These are phyloP conservation scores for Steinernema khuongi DNA, from an alignment of 1,140 invertebrate genomes.

Conservation along the genomic window DNA sequence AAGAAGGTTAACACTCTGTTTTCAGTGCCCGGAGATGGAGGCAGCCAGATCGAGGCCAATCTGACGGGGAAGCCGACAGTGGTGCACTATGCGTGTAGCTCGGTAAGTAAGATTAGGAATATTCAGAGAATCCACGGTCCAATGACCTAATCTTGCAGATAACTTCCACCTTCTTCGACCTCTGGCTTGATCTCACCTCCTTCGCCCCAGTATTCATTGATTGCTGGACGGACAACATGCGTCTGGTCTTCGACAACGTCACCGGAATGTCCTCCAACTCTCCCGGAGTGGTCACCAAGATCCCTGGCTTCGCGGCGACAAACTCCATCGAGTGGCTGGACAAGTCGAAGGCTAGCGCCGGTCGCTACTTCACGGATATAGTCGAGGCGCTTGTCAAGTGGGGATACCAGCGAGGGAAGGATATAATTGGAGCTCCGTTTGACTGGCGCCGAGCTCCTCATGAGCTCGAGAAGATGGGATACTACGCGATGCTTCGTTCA, in stretches of 20 bases:
- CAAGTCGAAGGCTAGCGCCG: conserved; percentile 60
- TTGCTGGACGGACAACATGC: conserved; percentile 93
- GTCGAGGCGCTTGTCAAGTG: conserved; percentile 71
- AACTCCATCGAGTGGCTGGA: conserved; percentile 85
- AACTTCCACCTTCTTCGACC: conserved; percentile 74
- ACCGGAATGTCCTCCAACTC: conserved; percentile 77
- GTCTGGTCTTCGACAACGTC: conserved; percentile 75
- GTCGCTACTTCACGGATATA: conserved; percentile 78
- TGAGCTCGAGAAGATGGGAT: conserved; percentile 73
- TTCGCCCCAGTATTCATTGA: conserved; percentile 84
- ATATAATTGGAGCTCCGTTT: conserved; percentile 85
- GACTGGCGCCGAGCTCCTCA: conserved; percentile 94
- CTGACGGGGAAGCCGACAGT: conserved; percentile 72
- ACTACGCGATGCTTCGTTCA: conserved; percentile 72
- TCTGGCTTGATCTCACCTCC: conserved; percentile 89
- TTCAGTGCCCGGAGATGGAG: conserved; percentile 97
- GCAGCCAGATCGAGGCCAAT: conserved; percentile 83
- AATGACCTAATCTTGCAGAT: conserved; percentile 76
- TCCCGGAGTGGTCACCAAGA: conserved; percentile 77
- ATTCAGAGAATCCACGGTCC: not conserved
- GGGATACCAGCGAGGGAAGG: conserved; percentile 75
- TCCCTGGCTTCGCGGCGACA: conserved; percentile 82
- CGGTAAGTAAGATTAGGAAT: not conserved
- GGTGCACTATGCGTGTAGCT: conserved; percentile 66
- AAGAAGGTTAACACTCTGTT: too few relatives aligned